A percentile compares a stretch with the other conserved stretches of the same genome.
Conservation (phyloP, 2,113 vertebrate species). For the Rousettus leschenaultii region DNA sequence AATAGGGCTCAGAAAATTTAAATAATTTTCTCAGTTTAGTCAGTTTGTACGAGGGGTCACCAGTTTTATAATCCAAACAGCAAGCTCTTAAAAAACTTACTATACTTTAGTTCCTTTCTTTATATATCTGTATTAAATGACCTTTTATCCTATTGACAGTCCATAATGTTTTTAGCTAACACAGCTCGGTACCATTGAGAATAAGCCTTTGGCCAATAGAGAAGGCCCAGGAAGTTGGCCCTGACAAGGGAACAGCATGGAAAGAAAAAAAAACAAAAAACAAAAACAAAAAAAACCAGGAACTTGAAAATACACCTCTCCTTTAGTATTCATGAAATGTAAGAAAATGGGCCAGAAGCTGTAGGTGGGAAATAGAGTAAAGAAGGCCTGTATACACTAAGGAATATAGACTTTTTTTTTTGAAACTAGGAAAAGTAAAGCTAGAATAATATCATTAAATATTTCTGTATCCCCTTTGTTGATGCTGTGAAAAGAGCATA, state of each 20-base stretch:
- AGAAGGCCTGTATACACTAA: not conserved
- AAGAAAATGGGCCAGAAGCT: not conserved
- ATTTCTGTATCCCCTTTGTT: not conserved
- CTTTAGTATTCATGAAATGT: not conserved
- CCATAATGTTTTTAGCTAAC: not conserved
- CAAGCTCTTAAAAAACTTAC: not conserved
- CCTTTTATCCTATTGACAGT: not conserved
- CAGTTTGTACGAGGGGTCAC: not conserved
- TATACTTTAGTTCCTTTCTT: not conserved
- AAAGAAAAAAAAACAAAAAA: not conserved
- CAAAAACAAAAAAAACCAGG: not conserved
- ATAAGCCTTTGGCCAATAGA: not conserved
- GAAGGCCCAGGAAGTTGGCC: not conserved
- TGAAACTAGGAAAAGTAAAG: not conserved
- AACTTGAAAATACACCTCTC: not conserved
- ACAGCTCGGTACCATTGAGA: not conserved
- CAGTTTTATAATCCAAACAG: not conserved
- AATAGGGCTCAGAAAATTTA: not conserved
- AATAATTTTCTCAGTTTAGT: not conserved
- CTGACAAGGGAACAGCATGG: not conserved
- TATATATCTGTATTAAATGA: not conserved
- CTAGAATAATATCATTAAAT: not conserved
- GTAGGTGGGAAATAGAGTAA: not conserved
- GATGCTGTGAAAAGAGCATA: not conserved
- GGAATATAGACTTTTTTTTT: not conserved